These are phyloP conservation scores for Catharus ustulatus DNA, from an alignment of 2,797 vertebrate genomes.

Conservation along the genomic window DNA sequence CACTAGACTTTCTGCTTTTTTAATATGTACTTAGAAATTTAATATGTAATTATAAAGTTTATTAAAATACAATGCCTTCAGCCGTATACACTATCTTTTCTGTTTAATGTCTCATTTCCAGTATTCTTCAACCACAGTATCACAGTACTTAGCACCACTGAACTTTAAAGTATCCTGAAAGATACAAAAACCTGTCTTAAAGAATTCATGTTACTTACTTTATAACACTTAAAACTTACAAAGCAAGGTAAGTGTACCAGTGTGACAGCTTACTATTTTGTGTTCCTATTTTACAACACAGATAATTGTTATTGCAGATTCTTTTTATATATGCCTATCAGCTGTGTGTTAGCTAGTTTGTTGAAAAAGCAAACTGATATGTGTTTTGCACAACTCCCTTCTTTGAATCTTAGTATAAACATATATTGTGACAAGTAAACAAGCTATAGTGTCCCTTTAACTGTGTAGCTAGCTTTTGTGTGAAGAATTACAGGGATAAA, in stretches of 20 bases:
- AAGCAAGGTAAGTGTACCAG: neutral
- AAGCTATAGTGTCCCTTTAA: neutral
- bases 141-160: neutral
- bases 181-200: neutral
- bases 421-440: neutral
- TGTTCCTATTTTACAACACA: neutral
- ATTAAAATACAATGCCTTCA: neutral
- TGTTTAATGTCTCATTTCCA: neutral
- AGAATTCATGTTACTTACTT: neutral
- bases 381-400: neutral
- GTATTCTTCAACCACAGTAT: neutral
- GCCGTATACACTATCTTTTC: neutral
- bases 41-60: neutral
- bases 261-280: neutral
- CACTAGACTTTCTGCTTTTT: neutral
- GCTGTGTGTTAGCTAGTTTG: neutral
- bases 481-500: neutral
- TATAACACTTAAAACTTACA: neutral
- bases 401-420: neutral
- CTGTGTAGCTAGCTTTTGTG: neutral
- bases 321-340: neutral
- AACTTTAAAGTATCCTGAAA: neutral
- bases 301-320: neutral
- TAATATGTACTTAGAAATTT: neutral
- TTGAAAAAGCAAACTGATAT: neutral